Percentiles rank a stretch among this genome's conserved stretches.
Evolutionary conservation across 2,113 vertebrate species (phyloP).

Genomic region (Rhinolophus sinicus): DNA sequence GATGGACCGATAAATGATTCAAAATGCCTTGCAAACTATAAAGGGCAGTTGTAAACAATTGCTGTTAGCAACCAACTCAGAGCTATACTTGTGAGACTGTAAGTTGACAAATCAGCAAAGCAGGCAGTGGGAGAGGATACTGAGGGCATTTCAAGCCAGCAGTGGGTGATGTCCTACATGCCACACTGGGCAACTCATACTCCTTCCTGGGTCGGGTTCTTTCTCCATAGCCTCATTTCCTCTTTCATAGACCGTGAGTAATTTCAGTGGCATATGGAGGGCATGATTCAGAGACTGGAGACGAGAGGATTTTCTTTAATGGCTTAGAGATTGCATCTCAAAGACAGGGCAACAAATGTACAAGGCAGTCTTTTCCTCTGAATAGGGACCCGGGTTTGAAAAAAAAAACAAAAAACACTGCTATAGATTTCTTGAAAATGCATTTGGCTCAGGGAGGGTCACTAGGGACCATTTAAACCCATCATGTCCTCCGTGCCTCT

Average conservation of each 20-base stretch:
- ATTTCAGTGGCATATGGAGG: neutral
- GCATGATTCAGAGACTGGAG: neutral
- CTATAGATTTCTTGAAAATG: neutral
- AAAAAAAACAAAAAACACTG: neutral
- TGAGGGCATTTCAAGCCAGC: neutral
- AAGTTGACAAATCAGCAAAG: neutral
- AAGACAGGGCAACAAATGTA: neutral
- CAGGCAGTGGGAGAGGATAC: neutral
- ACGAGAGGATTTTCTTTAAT: neutral
- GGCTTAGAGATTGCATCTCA: neutral
- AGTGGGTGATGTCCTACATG: neutral
- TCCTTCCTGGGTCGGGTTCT: neutral
- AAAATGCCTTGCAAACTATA: neutral
- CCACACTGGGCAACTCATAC: neutral
- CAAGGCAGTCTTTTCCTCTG: neutral
- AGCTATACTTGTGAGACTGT: neutral
- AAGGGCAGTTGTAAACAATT: neutral
- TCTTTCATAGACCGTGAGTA: neutral
- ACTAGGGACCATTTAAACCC: neutral
- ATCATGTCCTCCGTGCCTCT: slow-evolving; percentile 26
- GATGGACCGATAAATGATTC: neutral
- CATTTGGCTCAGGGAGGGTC: neutral
- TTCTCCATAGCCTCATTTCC: neutral
- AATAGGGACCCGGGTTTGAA: neutral
- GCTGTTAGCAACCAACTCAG: neutral